Evolutionary conservation across 2,888 invertebrate species (phyloP), one percentile per base, ranked within the genome.

Genomic region (Apodemia duryi): DNA sequence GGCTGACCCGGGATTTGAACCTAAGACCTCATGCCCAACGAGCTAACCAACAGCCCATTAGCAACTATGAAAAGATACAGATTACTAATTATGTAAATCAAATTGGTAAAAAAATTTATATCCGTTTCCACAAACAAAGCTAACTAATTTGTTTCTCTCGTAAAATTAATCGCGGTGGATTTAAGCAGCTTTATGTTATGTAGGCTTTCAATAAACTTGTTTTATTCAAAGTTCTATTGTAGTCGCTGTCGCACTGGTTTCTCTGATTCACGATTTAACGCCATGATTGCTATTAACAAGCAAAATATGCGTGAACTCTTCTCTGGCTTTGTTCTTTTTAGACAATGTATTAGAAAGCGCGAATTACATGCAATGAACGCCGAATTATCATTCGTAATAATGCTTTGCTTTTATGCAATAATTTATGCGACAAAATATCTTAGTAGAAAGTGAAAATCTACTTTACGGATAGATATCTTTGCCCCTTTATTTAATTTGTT

Each of bases 191-290:
- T 38, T 46, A 46, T 13, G 13, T 6, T 46, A 51, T 21, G n/a
- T 51, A 51, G 49, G 49, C 43, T 49, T 49, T 49, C 49, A 49
- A 74, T 75, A 75, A 80, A 82, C 79, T 81, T 73, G 83, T 83
- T 85, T 81, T 72, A 82, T 80, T 73, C 70, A 65, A 38, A 65
- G 13, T 11, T 29, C 38, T 65, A 65, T 65, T 62, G 65, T 67
- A 28, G 35, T 13, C 29, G 54, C 46, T 35, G 35, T 65, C 69
- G 63, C 65, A 62, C 68, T 68, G 68, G 70, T 68, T 70, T 41
- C 66, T 68, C 72, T 82, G 84, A 84, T 69, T 83, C 83, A 83
- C 76, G 75, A 76, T 75, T 72, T 69, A 63, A 64, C 67, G 67
- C 70, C 77, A 78, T 78, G 79, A 78, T 77, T 71, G 67, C 68